Evolutionary conservation across 2,888 invertebrate species (phyloP), one percentile per base, ranked within the genome.

Genomic region (Leucophenga montana): DNA sequence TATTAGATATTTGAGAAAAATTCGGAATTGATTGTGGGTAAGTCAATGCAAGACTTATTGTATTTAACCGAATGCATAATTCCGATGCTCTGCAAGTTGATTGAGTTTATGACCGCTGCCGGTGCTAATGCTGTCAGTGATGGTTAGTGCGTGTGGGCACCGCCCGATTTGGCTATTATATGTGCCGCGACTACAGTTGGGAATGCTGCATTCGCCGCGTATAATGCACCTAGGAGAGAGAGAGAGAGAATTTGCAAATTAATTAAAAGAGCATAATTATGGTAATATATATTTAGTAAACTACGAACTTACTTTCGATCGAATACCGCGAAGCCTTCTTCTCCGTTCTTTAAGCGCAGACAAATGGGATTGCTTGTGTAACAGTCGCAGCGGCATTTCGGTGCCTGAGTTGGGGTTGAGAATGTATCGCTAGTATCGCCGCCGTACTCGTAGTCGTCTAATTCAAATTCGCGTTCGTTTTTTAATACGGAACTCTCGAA

Each of bases 381-480:
- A 79, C 94, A 94, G 77, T 92, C 92, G 84, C 94, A 94, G 57
- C 90, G 89, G 83, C 94, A 94, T 13, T 89, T 57, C 6, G 66
- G 2, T 6, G 68, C n/a, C 50, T 71, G 16, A 72, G 72, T n/a
- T 72, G 75, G n/a, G n/a, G 50, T 20, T 27, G 64, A 22, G 9
- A 11, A 33, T 27, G 20, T 22, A 27, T n/a, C 46, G 20, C 20
- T 20, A 4, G 2, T 48, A 16, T 50, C 50, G 1, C 18, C n/a
- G 13, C 18, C 50, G 39, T 48, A 67, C 2, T 56, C 57, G 31
- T 62, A 54, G 31, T 64, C 33, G 3, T 48, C 48, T 6, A 20
- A 22, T 20, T 69, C 18, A 44, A 20, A 44, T 50, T 44, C 39
- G 20, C 4, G 39, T 22, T 64, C 62, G 11, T 4, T 64, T 39